These are phyloP conservation scores for Cyclopterus lumpus DNA, from an alignment of 2,797 vertebrate species.

Conservation along the genomic window DNA sequence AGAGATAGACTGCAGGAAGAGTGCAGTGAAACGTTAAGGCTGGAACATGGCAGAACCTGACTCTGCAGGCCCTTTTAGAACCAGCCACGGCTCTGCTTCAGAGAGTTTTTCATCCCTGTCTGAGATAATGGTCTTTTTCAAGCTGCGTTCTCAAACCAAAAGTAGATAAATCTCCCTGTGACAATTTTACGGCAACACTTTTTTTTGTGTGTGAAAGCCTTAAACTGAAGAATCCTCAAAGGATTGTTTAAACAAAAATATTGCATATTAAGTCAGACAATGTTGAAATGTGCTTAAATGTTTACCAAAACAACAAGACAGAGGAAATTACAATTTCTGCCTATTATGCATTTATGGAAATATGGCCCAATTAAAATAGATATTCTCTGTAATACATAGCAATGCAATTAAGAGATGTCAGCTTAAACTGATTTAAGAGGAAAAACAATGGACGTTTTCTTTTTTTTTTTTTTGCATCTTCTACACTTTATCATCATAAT, in stretches of 20 bases:
- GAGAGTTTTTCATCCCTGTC: slow-evolving; percentile 57
- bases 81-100: slow-evolving; percentile 69
- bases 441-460: slow-evolving; percentile 21
- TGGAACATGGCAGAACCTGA: slow-evolving; percentile 76
- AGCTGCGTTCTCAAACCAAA: slow-evolving; percentile 66
- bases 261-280: slow-evolving; percentile 44
- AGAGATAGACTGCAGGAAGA: slow-evolving; percentile 90
- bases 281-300: slow-evolving; percentile 38
- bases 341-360: slow-evolving; percentile 64
- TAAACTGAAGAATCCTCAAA: slow-evolving; percentile 54
- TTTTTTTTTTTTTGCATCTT: slow-evolving; percentile 19
- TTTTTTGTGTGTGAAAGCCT: slow-evolving; percentile 43
- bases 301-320: slow-evolving; percentile 35
- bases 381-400: slow-evolving; percentile 48
- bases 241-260: slow-evolving; percentile 43
- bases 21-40: slow-evolving; percentile 80
- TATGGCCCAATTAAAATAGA: slow-evolving; percentile 69
- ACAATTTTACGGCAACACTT: slow-evolving; percentile 64
- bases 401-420: slow-evolving; percentile 57
- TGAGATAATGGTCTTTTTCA: slow-evolving; percentile 76
- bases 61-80: slow-evolving; percentile 74
- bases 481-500: slow-evolving; percentile 10
- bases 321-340: slow-evolving; percentile 20
- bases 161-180: slow-evolving; percentile 67
- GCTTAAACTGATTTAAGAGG: slow-evolving; percentile 36